phyloP scores from a whole-genome alignment of 2,113 vertebrate species.

The Sceloporus tristichus region DNA sequence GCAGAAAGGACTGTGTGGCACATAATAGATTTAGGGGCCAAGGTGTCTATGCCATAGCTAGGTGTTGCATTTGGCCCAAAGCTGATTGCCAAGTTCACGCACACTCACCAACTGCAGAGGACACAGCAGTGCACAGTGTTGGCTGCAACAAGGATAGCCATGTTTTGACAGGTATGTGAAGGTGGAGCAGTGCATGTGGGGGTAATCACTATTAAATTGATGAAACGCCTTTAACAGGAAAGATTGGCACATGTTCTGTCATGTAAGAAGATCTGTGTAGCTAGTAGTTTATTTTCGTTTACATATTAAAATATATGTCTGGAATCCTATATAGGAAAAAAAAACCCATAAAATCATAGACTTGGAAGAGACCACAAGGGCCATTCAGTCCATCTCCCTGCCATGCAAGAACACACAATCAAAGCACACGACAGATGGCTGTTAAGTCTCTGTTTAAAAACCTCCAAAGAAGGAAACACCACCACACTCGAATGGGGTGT shows the following conservation, averaged over 20 bases:
- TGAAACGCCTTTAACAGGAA: no score
- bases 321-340: no score
- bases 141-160: constrained; percentile 72
- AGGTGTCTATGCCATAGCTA: constrained; percentile 83
- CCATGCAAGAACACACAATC: no score
- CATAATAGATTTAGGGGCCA: constrained; percentile 63
- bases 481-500: no score
- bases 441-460: no score
- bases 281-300: background rate
- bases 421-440: no score
- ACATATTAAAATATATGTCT: background rate
- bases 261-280: background rate
- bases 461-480: no score
- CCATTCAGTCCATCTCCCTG: no score
- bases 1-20: constrained; percentile 81
- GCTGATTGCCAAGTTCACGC: constrained; percentile 72
- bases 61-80: constrained; percentile 82
- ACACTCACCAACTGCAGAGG: background rate
- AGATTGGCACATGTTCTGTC: background rate
- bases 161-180: constrained; percentile 81
- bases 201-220: background rate
- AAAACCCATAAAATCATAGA: no score
- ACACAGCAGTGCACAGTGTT: constrained; percentile 23
- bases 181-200: background rate
- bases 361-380: no score